Evolutionary conservation across 1,140 invertebrate genomes (phyloP).

Genomic region (Sycobia sp.): DNA sequence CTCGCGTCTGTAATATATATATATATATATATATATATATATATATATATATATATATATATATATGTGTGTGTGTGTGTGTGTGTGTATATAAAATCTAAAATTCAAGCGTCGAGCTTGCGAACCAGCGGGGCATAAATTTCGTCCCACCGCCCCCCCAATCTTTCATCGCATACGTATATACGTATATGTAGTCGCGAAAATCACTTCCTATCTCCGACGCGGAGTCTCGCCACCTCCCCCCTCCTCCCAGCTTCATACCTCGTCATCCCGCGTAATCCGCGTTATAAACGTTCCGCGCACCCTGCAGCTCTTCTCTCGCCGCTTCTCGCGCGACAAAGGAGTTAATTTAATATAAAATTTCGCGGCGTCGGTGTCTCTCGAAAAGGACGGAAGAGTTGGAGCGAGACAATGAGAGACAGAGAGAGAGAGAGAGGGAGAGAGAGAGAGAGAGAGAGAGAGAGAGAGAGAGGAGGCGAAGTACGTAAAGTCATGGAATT

Average conservation of each 20-base stretch:
- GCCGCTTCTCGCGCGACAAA: not conserved
- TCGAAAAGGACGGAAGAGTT: not conserved
- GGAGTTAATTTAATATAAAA: slow-evolving; percentile 24
- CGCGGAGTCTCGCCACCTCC: too few relatives aligned
- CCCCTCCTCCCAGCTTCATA: too few relatives aligned
- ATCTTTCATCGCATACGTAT: too few relatives aligned
- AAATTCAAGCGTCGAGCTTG: too few relatives aligned
- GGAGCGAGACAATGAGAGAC: not conserved
- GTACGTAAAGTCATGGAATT: too few relatives aligned
- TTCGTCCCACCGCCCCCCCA: not conserved
- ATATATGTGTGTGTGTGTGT: too few relatives aligned
- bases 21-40: slow-evolving; percentile 7
- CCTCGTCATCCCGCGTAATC: not conserved
- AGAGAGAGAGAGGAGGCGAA: not conserved
- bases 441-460: not conserved
- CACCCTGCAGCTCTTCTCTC: too few relatives aligned
- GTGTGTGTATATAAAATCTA: too few relatives aligned
- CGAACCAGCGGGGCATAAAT: slow-evolving; percentile 3
- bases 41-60: too few relatives aligned
- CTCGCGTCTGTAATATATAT: too few relatives aligned
- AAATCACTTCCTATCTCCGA: not conserved
- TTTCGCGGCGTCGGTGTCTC: too few relatives aligned
- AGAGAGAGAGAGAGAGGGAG: not conserved
- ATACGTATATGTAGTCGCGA: too few relatives aligned
- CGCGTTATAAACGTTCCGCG: not conserved